Conservation (phyloP, 2,888 invertebrate genomes). For the Hemicrepidius hirtus region DNA sequence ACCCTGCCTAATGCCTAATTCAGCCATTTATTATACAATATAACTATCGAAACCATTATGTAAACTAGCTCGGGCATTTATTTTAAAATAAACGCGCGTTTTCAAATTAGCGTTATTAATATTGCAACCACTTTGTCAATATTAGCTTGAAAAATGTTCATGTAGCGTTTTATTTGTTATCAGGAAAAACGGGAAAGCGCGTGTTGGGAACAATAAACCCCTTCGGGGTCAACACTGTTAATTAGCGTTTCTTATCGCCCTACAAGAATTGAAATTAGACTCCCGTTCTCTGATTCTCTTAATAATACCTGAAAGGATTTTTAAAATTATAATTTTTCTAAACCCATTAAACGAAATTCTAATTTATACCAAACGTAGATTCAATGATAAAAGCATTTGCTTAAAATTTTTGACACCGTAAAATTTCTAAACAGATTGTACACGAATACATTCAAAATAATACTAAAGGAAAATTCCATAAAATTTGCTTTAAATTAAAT, state of each 20-base stretch:
- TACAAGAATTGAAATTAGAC: constrained; percentile 40
- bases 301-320: background rate
- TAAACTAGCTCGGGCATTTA: constrained; percentile 44
- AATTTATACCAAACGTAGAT: too few species aligned
- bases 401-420: too few species aligned
- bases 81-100: constrained; percentile 49
- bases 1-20: constrained; percentile 57
- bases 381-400: too few species aligned
- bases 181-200: constrained; percentile 29
- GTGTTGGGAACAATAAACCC: constrained; percentile 34
- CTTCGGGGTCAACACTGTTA: constrained; percentile 41
- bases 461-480: too few species aligned
- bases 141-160: constrained; percentile 35
- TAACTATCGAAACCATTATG: constrained; percentile 48
- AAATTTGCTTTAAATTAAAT: too few species aligned
- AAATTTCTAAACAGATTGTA: too few species aligned
- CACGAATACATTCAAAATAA: too few species aligned
- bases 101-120: constrained; percentile 48
- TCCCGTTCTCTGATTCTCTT: constrained; percentile 8
- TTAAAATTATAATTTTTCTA: background rate
- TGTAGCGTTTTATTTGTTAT: constrained; percentile 28
- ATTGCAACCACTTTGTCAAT: constrained; percentile 47
- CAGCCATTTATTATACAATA: constrained; percentile 54
- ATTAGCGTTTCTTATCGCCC: constrained; percentile 40
- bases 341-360: background rate